phyloP scores from a whole-genome alignment of 2,113 vertebrate genomes.

The Xenotilapia leptura region DNA sequence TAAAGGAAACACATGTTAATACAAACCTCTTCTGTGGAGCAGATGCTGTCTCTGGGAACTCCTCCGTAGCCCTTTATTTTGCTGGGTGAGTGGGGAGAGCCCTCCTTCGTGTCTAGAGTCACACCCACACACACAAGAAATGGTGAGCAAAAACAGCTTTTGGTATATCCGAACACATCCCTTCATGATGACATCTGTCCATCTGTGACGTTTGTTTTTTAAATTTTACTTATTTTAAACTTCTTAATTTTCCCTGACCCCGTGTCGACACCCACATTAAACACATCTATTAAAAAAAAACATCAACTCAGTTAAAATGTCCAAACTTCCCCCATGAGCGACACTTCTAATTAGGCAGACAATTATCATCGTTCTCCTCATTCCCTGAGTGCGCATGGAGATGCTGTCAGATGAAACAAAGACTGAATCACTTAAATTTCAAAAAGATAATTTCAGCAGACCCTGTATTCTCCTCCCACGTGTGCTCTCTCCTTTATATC shows the following conservation, averaged over 20 bases:
- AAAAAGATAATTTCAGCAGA: background rate
- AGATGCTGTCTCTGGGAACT: conserved; percentile 74
- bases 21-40: conserved; percentile 83
- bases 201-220: background rate
- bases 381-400: background rate
- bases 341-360: background rate
- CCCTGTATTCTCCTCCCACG: background rate
- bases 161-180: background rate
- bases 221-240: background rate
- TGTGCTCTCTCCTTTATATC: background rate
- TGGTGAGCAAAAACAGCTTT: background rate
- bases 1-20: conserved; percentile 39
- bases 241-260: background rate
- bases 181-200: background rate
- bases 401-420: background rate
- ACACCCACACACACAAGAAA: background rate
- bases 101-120: conserved; percentile 19
- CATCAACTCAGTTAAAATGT: background rate
- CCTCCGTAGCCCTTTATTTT: conserved; percentile 71
- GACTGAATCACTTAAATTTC: background rate
- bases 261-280: background rate
- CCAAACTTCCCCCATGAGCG: background rate
- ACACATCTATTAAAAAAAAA: background rate
- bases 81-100: conserved; percentile 50
- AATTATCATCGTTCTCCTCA: background rate